A percentile compares a stretch with the other conserved stretches of the same genome.
Evolutionary conservation across 2,113 vertebrate species (phyloP).

Genomic region (Picathartes gymnocephalus): DNA sequence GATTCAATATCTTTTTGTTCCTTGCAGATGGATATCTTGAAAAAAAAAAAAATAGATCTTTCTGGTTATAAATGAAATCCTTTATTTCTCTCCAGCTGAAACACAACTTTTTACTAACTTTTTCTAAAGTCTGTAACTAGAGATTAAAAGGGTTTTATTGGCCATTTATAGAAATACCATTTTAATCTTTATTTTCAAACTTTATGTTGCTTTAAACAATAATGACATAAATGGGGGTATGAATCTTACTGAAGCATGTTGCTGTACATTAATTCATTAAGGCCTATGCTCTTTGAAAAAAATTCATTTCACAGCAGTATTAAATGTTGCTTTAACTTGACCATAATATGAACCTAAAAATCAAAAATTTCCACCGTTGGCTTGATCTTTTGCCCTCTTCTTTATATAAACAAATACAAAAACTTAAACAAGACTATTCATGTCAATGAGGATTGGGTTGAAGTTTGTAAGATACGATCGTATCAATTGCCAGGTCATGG

Average conservation of each 20-base stretch:
- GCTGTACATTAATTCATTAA: neutral
- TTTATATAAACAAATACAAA: neutral
- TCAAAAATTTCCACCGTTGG: neutral
- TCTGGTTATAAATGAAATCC: conserved; percentile 1
- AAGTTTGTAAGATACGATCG: neutral
- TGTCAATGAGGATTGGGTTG: neutral
- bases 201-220: neutral
- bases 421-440: neutral
- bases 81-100: conserved; percentile 38
- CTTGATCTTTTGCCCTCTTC: neutral
- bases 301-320: neutral
- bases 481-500: neutral
- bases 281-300: neutral
- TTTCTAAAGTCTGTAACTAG: neutral
- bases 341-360: neutral
- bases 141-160: conserved; percentile 26
- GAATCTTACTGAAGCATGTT: neutral
- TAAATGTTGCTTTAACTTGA: conserved; percentile 19
- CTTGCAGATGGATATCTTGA: neutral
- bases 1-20: neutral
- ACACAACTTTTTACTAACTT: conserved; percentile 1
- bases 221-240: neutral
- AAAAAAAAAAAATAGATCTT: conserved; percentile 9
- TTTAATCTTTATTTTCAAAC: neutral
- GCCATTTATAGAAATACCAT: conserved; percentile 1